phyloP scores from a whole-genome alignment of 1,140 invertebrate genomes.

The Drosophila chauvacae region DNA sequence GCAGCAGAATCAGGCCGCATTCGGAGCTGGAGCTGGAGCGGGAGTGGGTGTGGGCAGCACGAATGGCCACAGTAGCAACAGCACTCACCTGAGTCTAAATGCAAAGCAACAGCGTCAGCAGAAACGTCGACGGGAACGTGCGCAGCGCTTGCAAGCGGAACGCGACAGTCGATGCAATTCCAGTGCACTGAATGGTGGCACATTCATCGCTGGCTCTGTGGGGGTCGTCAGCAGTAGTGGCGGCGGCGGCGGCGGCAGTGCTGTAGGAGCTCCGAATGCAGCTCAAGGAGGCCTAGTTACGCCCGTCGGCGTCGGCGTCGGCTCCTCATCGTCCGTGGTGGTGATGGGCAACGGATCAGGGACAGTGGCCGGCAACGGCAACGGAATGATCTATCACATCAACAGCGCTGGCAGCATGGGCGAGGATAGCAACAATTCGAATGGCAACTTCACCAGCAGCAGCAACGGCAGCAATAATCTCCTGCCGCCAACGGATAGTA shows the following conservation, averaged over 20 bases:
- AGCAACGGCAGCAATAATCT: constrained; percentile 79
- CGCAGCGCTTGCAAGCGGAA: constrained; percentile 93
- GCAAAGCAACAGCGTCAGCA: constrained; percentile 91
- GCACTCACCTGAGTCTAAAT: constrained; percentile 68
- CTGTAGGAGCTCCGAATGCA: constrained; percentile 46
- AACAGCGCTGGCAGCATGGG: constrained; percentile 83
- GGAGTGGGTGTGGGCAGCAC: constrained; percentile 19
- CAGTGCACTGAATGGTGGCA: constrained; percentile 51
- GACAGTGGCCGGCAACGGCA: constrained; percentile 48
- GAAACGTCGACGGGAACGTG: constrained; percentile 93
- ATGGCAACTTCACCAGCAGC: constrained; percentile 81
- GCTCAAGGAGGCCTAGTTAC: constrained; percentile 16
- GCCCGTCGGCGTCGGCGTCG: constrained; percentile 7
- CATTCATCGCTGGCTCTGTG: constrained; percentile 50
- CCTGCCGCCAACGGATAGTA: constrained; percentile 79
- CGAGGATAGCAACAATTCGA: constrained; percentile 82
- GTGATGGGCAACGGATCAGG: constrained; percentile 84
- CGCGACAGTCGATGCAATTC: constrained; percentile 84
- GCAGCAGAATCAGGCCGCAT: constrained; percentile 15
- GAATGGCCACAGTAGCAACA: constrained; percentile 59
- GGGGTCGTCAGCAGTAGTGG: constrained; percentile 59
- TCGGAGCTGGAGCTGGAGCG: constrained; percentile 19
- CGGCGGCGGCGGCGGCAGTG: constrained; percentile 85
- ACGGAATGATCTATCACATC: constrained; percentile 69
- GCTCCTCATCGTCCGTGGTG: constrained; percentile 84